Evolutionary conservation across 1,140 invertebrate genomes (phyloP).

Genomic region (Drusus annulatus): DNA sequence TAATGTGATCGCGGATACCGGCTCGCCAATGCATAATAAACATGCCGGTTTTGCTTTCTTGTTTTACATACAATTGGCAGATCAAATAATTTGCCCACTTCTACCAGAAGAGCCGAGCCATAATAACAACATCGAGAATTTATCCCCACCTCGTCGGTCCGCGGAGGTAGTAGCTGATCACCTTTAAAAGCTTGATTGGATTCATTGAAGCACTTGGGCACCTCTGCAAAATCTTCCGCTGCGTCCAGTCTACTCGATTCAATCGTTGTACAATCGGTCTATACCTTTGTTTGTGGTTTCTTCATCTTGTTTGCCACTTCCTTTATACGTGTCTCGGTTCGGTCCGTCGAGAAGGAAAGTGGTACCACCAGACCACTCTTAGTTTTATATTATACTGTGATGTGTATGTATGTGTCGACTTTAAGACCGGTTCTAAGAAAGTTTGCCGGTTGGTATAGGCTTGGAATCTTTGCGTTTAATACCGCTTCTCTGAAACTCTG

Average conservation of each 20-base stretch:
- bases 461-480: conserved; percentile 1
- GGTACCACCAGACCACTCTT: conserved; percentile 33
- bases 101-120: background rate
- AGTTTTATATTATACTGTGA: conserved; percentile 8
- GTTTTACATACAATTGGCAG: conserved; percentile 3
- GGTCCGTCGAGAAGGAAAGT: conserved; percentile 31
- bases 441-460: conserved; percentile 5
- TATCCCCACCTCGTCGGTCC: conserved; percentile 10
- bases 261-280: background rate
- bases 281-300: background rate
- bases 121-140: background rate
- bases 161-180: background rate
- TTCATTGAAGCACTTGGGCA: background rate
- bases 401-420: background rate
- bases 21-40: background rate
- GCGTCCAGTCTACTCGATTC: too few species aligned
- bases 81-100: background rate
- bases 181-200: background rate
- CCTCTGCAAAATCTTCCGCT: background rate
- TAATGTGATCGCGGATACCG: background rate
- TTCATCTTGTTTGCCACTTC: background rate
- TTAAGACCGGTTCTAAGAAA: conserved; percentile 25
- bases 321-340: background rate
- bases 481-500: conserved; percentile 5
- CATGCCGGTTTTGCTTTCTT: conserved; percentile 20